phyloP scores from a whole-genome alignment of 37 sponge, comb jelly and placozoan genomes.

The Diacarnus erythraeanus region DNA sequence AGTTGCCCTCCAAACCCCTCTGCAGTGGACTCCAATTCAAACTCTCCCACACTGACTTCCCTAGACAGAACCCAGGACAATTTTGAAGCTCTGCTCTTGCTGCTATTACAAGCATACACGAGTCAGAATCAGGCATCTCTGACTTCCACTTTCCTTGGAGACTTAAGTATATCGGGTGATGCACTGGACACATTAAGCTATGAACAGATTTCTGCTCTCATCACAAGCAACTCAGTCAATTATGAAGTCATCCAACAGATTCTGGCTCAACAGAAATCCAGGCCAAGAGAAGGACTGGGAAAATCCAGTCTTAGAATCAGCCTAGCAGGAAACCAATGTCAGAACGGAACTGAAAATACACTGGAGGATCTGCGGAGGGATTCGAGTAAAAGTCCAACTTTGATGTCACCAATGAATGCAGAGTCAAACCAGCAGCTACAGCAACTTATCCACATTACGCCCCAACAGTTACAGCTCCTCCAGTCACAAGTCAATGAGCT shows the following conservation, averaged over 20 bases:
- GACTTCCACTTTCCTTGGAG: not conserved
- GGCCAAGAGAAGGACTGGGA: too few species aligned
- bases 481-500: constrained; percentile 43
- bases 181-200: constrained; percentile 59
- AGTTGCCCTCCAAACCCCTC: not conserved
- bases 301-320: not conserved
- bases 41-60: constrained; percentile 11
- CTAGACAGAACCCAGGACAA: constrained; percentile 39
- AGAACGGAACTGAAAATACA: not conserved
- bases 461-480: constrained; percentile 52
- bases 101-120: constrained; percentile 29
- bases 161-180: constrained; percentile 41
- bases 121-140: not conserved
- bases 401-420: not conserved
- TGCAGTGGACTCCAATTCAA: not conserved
- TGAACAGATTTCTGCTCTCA: constrained; percentile 57
- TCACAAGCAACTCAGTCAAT: constrained; percentile 70
- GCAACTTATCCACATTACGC: constrained; percentile 14
- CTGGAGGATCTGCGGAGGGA: not conserved
- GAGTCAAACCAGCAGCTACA: constrained; percentile 6
- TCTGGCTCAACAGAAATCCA: constrained; percentile 24
- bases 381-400: not conserved
- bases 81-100: constrained; percentile 42
- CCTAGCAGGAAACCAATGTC: not conserved
- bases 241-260: constrained; percentile 78